These are phyloP conservation scores for Caracal caracal DNA, from an alignment of 2,113 vertebrate species.

Conservation along the genomic window DNA sequence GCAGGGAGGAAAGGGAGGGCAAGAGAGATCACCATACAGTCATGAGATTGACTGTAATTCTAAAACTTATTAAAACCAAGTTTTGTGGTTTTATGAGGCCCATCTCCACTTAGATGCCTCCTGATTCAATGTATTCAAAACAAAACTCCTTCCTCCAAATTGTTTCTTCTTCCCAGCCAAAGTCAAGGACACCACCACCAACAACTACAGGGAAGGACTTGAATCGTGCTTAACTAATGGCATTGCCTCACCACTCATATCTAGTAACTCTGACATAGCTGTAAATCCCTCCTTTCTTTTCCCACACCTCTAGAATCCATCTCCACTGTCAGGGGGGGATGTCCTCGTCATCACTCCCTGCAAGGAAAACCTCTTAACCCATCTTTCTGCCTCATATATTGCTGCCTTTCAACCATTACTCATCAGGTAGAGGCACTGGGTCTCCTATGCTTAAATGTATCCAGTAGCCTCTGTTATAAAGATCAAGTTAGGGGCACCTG, in stretches of 20 bases:
- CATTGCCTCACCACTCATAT: too few relatives aligned
- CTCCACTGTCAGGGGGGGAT: background rate
- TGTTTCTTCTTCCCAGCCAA: background rate
- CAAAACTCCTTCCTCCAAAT: background rate
- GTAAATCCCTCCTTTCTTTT: background rate
- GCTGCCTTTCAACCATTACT: background rate
- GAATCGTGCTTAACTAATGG: too few relatives aligned
- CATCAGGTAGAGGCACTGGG: accelerated
- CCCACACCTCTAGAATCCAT: background rate
- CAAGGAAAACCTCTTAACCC: background rate
- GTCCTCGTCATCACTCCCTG: background rate
- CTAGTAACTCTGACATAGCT: background rate
- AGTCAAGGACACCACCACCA: background rate
- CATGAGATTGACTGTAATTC: background rate
- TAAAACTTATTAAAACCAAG: background rate
- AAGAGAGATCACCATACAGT: background rate
- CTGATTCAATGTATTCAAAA: background rate
- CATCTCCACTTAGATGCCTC: background rate
- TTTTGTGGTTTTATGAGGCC: background rate
- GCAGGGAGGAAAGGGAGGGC: background rate
- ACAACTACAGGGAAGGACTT: background rate
- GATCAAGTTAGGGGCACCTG: background rate
- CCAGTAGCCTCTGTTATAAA: background rate
- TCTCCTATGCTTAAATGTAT: background rate
- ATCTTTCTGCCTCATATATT: background rate